Evolutionary conservation across 1,140 invertebrate genomes (phyloP).

Genomic region (Calosoma granatense): DNA sequence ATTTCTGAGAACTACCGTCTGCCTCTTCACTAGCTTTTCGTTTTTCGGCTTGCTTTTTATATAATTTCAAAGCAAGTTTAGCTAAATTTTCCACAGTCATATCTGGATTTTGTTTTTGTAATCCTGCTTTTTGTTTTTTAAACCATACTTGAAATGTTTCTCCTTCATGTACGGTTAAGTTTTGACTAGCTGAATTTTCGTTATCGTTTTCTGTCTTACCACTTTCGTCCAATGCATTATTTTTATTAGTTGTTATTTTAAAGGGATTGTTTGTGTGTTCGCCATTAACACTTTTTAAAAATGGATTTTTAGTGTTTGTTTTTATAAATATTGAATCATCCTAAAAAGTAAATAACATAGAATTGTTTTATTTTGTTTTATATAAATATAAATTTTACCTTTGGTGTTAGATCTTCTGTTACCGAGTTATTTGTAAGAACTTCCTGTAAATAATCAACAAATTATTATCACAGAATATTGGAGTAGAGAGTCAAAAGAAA

Average conservation of each 20-base stretch:
- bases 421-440: background rate
- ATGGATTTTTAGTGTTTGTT: too few species aligned
- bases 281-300: slow-evolving; percentile 25
- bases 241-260: slow-evolving; percentile 14
- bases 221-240: too few species aligned
- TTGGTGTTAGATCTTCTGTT: too few species aligned
- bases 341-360: too few species aligned
- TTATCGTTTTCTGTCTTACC: slow-evolving; percentile 12
- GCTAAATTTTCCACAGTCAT: slow-evolving; percentile 41
- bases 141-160: slow-evolving; percentile 47
- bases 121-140: slow-evolving; percentile 38
- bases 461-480: too few species aligned
- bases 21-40: background rate
- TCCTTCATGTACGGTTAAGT: slow-evolving; percentile 19
- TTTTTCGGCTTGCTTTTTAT: slow-evolving; percentile 31
- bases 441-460: too few species aligned
- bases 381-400: too few species aligned
- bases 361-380: too few species aligned
- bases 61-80: slow-evolving; percentile 41
- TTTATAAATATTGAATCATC: slow-evolving; percentile 24
- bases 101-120: slow-evolving; percentile 45
- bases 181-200: slow-evolving; percentile 15
- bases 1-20: background rate
- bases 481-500: too few species aligned
- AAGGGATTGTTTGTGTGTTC: slow-evolving; percentile 21